Evolutionary conservation across 2,797 vertebrate genomes (phyloP).

Genomic region (Nasua narica): DNA sequence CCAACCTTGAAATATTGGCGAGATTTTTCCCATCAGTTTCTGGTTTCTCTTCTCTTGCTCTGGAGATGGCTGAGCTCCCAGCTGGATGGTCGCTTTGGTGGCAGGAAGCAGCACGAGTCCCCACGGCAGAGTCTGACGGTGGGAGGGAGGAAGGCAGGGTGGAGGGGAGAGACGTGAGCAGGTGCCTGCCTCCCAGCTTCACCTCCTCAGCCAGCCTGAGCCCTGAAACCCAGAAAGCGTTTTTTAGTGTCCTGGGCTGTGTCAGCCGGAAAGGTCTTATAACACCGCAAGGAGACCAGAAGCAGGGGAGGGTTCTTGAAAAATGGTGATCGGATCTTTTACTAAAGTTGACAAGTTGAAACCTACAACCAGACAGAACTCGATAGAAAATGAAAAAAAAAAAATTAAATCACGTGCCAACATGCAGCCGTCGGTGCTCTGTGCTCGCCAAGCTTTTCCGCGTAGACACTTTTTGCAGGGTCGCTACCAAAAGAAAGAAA

Average conservation of each 20-base stretch:
- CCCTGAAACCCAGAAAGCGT: fast-evolving
- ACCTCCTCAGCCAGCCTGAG: neutral
- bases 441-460: neutral
- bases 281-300: neutral
- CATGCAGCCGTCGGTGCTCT: neutral
- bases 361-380: neutral
- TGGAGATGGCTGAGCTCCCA: neutral
- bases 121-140: no score
- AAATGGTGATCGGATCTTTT: neutral
- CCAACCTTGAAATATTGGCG: neutral
- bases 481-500: neutral
- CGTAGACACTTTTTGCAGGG: neutral
- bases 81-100: neutral
- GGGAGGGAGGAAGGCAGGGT: neutral
- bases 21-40: neutral
- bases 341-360: neutral
- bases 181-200: neutral
- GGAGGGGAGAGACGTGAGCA: neutral
- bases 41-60: neutral
- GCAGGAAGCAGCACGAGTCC: neutral
- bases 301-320: neutral
- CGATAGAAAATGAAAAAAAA: neutral
- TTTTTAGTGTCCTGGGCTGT: neutral
- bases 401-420: neutral
- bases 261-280: neutral